Evolutionary conservation across 1,140 invertebrate species (phyloP), one percentile per base, ranked within the genome.

Genomic region (Pogonomyrmex californicus): DNA sequence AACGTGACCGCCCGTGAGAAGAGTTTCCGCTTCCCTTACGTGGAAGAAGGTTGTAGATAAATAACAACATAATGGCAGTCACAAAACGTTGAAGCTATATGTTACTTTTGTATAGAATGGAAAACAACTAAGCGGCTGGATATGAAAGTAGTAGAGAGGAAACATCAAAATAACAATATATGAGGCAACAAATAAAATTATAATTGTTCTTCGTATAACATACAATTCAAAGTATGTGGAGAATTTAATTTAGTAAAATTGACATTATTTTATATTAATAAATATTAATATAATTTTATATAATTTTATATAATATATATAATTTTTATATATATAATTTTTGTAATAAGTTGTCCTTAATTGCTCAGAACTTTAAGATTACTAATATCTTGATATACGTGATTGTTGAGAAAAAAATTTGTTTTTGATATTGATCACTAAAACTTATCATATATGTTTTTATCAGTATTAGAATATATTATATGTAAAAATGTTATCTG

Each of bases 41-140:
- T 49, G 30, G 51, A 14, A 60, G 7, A n/a, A 49, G 38, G 63
- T 44, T 70, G 54, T 58, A 1, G 79, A 86, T 90, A 75, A 89
- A 83, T 78, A 79, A 73, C 56, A 6, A 6, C 23, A 36, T 66
- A 60, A 83, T 62, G 54, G 30, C 12, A 58, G 49, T 77, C 76
- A 6, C 60, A 76, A 88, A 81, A 54, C 36, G 38, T 9, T n/a
- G 49, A 30, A 14, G 17, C 6, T n/a, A 23, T 66, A 77, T 88
- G 77, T 77, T 75, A 30, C 23, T n/a, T 56, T 10, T 49, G 41
- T 71, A 81, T 71, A 47, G 73, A 88, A 81, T 88, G 47, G 33
- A 9, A 17, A 78, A 86, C 30, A 65, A 86, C 23, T 88, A 85
- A 86, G 65, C 65, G 36, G 47, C 49, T 1, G 5, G 6, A 17